Base-by-base conservation (phyloP, 2,797 vertebrate genomes). In the Paedocypris micromegethes region DNA sequence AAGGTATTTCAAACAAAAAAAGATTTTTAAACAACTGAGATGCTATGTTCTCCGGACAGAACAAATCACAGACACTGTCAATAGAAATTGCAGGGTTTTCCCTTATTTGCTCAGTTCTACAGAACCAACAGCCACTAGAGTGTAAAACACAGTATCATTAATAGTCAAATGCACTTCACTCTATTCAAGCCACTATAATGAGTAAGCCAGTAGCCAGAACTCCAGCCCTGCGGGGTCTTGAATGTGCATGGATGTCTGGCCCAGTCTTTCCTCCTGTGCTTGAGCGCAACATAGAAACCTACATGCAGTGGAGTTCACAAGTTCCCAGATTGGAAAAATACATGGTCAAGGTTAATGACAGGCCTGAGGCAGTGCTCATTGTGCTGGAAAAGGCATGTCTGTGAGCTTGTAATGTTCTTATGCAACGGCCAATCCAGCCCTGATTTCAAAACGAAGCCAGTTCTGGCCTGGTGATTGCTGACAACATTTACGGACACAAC, bases 311-410 rank as follows among this genome's bases (percentile, higher is more conserved):
- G 50, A 65, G 66, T 72, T 69, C 51, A 66, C 49, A 68, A 59
- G 45, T 78, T 79, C 82, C 74, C 75, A 3, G 2, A 64, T 58
- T 59, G 78, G 81, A 84, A 82, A 89, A 84, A 86, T 72, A 69
- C 54, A 84, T 75, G 83, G 83, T 85, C 83, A 88, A 90, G 85
- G 88, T 89, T 86, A 89, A 87, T 89, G 84, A 86, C 72, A 78
- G 77, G 86, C 83, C 84, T 67, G 68, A 63, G 80, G 85, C 84
- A 75, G 75, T 54, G 78, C 72, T 76, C 60, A 57, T 9, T 72
- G 42, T 71, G 57, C 64, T 55, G 76, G 66, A 69, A 66, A 75
- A 56, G 49, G 61, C 56, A 70, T 58, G 58, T 64, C 47, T 42
- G 53, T 53, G 56, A 70, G 66, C 58, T 72, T 72, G 72, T 82